phyloP scores from a whole-genome alignment of 2,888 invertebrate species.

The Caprella mutica region DNA sequence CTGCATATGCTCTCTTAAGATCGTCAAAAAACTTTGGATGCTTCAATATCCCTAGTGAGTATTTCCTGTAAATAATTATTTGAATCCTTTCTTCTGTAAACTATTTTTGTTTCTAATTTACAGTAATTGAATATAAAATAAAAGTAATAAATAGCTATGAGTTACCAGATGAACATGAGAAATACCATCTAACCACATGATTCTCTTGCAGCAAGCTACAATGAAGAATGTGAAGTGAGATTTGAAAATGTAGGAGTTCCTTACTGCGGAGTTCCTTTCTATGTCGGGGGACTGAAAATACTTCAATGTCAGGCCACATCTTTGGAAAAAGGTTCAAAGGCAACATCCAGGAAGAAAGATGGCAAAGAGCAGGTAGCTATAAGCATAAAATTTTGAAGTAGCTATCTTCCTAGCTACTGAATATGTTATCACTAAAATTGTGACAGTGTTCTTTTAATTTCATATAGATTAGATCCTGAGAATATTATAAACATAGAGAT shows the following conservation, averaged over 20 bases:
- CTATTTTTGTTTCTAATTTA: no score
- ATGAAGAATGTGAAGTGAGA: constrained; percentile 32
- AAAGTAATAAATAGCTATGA: neutral
- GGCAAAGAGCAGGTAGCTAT: no score
- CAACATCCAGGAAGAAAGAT: constrained; percentile 23
- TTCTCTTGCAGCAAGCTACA: constrained; percentile 2
- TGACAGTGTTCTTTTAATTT: no score
- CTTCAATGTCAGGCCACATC: constrained; percentile 33
- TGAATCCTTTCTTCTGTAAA: neutral
- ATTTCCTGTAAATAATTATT: neutral
- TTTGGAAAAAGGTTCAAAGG: constrained; percentile 20
- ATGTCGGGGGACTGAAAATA: constrained; percentile 33
- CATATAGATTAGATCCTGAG: no score
- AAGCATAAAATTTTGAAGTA: constrained; percentile 23
- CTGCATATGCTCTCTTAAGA: constrained; percentile 29
- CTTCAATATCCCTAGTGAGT: constrained; percentile 30
- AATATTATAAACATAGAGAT: no score
- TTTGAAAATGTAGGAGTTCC: constrained; percentile 34
- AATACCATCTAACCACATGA: neutral
- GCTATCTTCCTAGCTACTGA: neutral
- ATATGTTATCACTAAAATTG: neutral
- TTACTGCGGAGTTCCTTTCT: constrained; percentile 33
- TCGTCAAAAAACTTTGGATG: constrained; percentile 34
- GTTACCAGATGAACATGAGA: neutral
- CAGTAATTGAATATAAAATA: neutral